phyloP scores from a whole-genome alignment of 2,797 vertebrate species.

The Gymnopithys bicolor region DNA sequence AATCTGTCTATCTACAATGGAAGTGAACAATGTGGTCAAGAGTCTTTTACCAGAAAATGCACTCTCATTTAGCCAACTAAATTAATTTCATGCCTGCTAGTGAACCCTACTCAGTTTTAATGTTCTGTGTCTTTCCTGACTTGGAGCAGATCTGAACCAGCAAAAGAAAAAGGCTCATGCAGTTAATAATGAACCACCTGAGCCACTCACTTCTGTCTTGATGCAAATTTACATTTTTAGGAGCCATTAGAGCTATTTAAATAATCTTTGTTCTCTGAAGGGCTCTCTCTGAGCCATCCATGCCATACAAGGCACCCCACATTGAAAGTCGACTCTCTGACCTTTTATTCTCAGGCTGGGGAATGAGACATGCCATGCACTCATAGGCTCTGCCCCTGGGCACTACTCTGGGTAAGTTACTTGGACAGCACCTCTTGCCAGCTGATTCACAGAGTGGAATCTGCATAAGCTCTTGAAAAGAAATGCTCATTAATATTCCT shows the following conservation, averaged over 20 bases:
- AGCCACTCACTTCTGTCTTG: not conserved
- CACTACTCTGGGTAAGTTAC: slow-evolving; percentile 45
- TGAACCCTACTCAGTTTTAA: not conserved
- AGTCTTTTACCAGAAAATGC: not conserved
- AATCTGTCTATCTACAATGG: not conserved
- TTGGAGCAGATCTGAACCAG: not conserved
- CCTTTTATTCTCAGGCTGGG: slow-evolving; percentile 60
- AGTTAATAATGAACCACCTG: slow-evolving; percentile 26
- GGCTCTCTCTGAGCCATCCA: slow-evolving; percentile 8
- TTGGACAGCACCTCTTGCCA: slow-evolving; percentile 59
- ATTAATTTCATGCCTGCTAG: not conserved
- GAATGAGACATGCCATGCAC: slow-evolving; percentile 26
- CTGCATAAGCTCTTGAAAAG: slow-evolving; percentile 70
- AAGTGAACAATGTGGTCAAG: not conserved
- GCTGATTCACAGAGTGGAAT: slow-evolving; percentile 58
- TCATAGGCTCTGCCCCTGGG: slow-evolving; percentile 15
- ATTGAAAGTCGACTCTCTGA: slow-evolving; percentile 23
- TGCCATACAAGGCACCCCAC: slow-evolving; percentile 10
- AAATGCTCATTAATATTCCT: slow-evolving; percentile 70
- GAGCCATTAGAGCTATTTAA: slow-evolving; percentile 39
- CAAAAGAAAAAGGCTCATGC: not conserved
- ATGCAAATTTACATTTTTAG: slow-evolving; percentile 7
- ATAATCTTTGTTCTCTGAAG: slow-evolving; percentile 32
- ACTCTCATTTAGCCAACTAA: not conserved
- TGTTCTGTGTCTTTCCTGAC: not conserved